Evolutionary conservation across 2,113 vertebrate species (phyloP), one percentile per base, ranked within the genome.

Genomic region (Peromyscus maniculatus): DNA sequence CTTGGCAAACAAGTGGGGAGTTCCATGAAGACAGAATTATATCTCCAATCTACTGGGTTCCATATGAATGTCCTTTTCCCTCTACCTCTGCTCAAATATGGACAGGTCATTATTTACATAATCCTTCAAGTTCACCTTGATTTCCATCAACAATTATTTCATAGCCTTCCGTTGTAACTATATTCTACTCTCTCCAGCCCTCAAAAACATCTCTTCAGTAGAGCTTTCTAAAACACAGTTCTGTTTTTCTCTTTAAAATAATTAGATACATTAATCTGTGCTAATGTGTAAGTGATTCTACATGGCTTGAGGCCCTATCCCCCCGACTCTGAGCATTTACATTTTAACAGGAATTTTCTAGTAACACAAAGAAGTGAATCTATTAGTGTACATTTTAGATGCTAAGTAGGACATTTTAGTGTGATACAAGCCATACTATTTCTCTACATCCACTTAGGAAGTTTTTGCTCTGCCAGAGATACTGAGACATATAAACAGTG

Each of bases 281-380:
- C 52, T 96, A 93, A 95, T 91, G 55, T 39, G 62, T 79, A 91
- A 94, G 92, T 91, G 80, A 71, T n/a, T 77, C 17, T 19, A 77
- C 91, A 82, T 94, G 71, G 28, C 39, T 88, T 43, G 83, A 7
- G 22, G 43, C 52, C 89, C 93, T 96, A 93, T 43, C 46, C 15
- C 66, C 15, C 74, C n/a, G 1, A 55, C 17, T 12, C 22, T 12
- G 31, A 95, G 11, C 72, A 87, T 82, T 95, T 72, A 87, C 57
- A 89, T 96, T 97, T 96, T 91, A 94, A 96, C 39, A 89, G 69
- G 5, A 5, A 75, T 93, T 94, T 91, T 94, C 79, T 87, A 88
- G 69, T 80, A 49, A 69, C 55, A 93, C 55, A 90, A 95, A 92
- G 36, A 77, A 84, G 31, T 66, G 67, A 92, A 57, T 87, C 79